Evolutionary conservation across 2,888 invertebrate genomes (phyloP), one percentile per base, ranked within the genome.

Genomic region (Linnaemya vulpina): DNA sequence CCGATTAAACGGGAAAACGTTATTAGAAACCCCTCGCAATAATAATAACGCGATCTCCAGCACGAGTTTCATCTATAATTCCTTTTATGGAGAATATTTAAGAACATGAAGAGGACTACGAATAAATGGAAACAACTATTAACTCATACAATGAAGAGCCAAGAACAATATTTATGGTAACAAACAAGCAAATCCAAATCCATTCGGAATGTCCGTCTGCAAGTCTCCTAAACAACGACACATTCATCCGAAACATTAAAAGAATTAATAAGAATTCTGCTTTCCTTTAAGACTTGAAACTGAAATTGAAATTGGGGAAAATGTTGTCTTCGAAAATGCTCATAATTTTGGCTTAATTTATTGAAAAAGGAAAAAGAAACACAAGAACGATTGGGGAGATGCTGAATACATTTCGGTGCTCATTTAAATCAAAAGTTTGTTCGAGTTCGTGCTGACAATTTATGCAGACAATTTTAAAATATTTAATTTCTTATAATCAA

Each of bases 281-380:
- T 38, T 35, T 35, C 30, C 20, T 2, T 30, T 2, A 30, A 30
- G 2, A 30, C 30, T 30, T 30, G 30, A 2, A 30, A 30, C 5
- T 30, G 30, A 5, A 30, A 5, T 30, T 30, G 30, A 5, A n/a
- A n/a, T n/a, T n/a, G 30, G 30, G 5, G 30, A 51, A 51, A 67
- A 25, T 17, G 10, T 70, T 43, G 3, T 22, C 43, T 58, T 71
- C 7, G n/a, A 20, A 7, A n/a, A n/a, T n/a, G n/a, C n/a, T n/a
- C n/a, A 60, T 25, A 20, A 60, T 60, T 30, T 60, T 73, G 46
- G 46, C 60, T 60, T 46, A 73, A 60, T 73, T 60, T 60, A 73
- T 43, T 43, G 46, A 46, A 25, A 55, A 25, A 55, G 25, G 15
- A 10, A 25, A 46, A 25, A 55, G 15, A 55, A 55, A 25, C 25